Conservation (phyloP, 1,140 invertebrate genomes). For the Lineus longissimus region DNA sequence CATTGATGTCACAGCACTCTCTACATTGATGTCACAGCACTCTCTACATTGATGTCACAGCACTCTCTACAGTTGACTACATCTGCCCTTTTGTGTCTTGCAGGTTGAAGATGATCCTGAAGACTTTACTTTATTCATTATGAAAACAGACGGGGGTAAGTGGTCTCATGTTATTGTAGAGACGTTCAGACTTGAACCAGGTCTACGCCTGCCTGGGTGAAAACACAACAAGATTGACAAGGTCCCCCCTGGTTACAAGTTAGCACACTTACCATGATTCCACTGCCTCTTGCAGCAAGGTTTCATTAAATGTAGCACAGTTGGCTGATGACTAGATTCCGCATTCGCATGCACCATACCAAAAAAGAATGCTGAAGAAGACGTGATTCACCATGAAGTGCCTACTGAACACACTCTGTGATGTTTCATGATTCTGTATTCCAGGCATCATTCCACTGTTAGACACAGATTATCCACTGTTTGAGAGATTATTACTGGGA, state of each 20-base stretch:
- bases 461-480: constrained; percentile 75
- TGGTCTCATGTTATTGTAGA: constrained; percentile 4
- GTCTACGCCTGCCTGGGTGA: not conserved
- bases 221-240: not conserved
- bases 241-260: not conserved
- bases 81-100: constrained; percentile 13
- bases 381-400: too few relatives aligned
- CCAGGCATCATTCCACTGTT: constrained; percentile 72
- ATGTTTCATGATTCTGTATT: constrained; percentile 15
- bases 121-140: constrained; percentile 77
- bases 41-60: not conserved
- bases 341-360: too few relatives aligned
- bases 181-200: not conserved
- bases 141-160: constrained; percentile 77
- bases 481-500: constrained; percentile 72
- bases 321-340: too few relatives aligned
- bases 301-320: constrained; percentile 10
- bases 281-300: not conserved
- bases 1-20: not conserved
- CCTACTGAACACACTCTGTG: too few relatives aligned
- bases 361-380: too few relatives aligned
- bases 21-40: not conserved
- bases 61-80: constrained; percentile 10
- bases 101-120: constrained; percentile 67
- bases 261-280: not conserved